Evolutionary conservation across 2,113 vertebrate species (phyloP).

Genomic region (Zootoca vivipara): DNA sequence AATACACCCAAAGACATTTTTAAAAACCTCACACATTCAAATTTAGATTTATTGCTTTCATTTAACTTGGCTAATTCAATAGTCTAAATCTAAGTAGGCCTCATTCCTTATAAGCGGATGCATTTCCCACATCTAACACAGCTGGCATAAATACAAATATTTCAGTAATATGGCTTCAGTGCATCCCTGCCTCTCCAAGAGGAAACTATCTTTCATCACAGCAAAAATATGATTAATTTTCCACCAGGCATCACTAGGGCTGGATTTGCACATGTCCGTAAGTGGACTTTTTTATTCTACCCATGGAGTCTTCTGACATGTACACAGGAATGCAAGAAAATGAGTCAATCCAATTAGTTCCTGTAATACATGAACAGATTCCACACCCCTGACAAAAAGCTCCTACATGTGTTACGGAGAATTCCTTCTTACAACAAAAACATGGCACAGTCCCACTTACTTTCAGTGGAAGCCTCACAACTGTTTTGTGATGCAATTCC

Average conservation of each 20-base stretch:
- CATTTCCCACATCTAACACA: slow-evolving; percentile 64
- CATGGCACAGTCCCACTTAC: background rate
- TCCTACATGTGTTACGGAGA: background rate
- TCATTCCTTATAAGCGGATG: slow-evolving; percentile 56
- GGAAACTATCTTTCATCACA: slow-evolving; percentile 57
- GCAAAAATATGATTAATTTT: slow-evolving; percentile 46
- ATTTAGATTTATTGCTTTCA: slow-evolving; percentile 44
- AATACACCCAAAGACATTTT: slow-evolving; percentile 49
- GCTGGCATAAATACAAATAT: slow-evolving; percentile 54
- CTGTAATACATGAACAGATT: background rate
- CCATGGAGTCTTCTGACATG: background rate
- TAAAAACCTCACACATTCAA: slow-evolving; percentile 29
- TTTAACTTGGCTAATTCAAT: slow-evolving; percentile 43
- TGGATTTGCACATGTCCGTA: background rate
- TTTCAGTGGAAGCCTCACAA: background rate
- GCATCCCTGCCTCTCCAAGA: slow-evolving; percentile 53
- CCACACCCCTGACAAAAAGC: background rate
- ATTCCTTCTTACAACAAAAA: background rate
- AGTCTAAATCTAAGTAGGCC: slow-evolving; percentile 45
- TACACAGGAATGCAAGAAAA: background rate
- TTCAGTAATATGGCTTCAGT: slow-evolving; percentile 53
- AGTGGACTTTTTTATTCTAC: background rate
- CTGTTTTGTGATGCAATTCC: background rate
- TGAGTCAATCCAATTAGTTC: background rate
- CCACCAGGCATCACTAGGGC: slow-evolving; percentile 6